phyloP scores from a whole-genome alignment of 2,113 vertebrate species.

The Perognathus longimembris region DNA sequence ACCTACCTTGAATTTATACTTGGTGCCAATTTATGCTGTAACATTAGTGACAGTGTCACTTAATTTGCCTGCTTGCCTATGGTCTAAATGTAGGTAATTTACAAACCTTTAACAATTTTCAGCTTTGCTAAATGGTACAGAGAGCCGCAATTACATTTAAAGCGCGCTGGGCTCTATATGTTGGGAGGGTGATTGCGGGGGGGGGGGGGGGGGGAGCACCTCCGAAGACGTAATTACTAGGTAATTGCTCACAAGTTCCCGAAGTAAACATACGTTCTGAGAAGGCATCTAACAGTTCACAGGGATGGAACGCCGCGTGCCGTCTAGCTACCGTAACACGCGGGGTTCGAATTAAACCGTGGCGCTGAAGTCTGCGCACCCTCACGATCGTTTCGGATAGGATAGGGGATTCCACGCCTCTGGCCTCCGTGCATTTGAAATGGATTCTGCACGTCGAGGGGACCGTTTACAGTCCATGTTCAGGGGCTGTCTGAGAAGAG shows the following conservation, averaged over 20 bases:
- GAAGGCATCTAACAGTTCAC: constrained; percentile 87
- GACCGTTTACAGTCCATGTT: constrained; percentile 57
- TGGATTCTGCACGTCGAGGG: constrained; percentile 65
- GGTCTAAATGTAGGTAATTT: constrained; percentile 91
- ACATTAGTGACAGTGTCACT: constrained; percentile 86
- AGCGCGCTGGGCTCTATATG: constrained; percentile 87
- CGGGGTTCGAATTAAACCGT: constrained; percentile 86
- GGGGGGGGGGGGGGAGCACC: constrained; percentile 85
- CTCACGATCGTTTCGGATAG: constrained; percentile 82
- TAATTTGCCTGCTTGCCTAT: constrained; percentile 88
- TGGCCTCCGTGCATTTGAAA: constrained; percentile 73
- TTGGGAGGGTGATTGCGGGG: constrained; percentile 87
- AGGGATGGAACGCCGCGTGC: constrained; percentile 88
- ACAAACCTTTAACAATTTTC: constrained; percentile 88
- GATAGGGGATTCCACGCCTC: constrained; percentile 82
- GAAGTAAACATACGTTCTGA: constrained; percentile 92
- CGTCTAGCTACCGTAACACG: constrained; percentile 88
- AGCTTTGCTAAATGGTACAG: constrained; percentile 88
- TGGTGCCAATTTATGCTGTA: constrained; percentile 84
- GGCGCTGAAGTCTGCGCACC: constrained; percentile 79
- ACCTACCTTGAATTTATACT: constrained; percentile 82
- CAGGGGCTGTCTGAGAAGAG: constrained; percentile 31
- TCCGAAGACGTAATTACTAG: constrained; percentile 91
- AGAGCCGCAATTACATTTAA: constrained; percentile 90
- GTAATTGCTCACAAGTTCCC: constrained; percentile 90